Percentiles rank a stretch among this genome's conserved stretches.
phyloP scores from a whole-genome alignment of 1,140 invertebrate genomes.

The Drosophila azteca region DNA sequence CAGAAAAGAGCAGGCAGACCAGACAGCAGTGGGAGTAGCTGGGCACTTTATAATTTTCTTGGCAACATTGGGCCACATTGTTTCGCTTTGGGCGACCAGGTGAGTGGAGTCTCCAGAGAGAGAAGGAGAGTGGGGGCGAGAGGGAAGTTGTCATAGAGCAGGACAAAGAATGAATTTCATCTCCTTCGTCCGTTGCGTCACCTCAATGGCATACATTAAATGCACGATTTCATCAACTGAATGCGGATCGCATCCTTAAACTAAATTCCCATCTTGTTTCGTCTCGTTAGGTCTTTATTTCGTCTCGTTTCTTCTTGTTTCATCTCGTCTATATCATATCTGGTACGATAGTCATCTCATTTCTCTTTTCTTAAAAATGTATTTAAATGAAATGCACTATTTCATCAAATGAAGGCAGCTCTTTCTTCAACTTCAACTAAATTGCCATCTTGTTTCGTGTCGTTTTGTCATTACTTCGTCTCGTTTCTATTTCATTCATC shows the following conservation, averaged over 20 bases:
- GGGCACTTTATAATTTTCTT: slow-evolving; percentile 68
- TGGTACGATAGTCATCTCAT: slow-evolving; percentile 2
- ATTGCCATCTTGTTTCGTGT: no score
- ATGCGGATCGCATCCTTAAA: slow-evolving; percentile 33
- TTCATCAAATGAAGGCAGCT: no score
- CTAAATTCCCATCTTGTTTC: slow-evolving; percentile 10
- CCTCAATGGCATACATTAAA: slow-evolving; percentile 51
- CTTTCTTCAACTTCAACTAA: no score
- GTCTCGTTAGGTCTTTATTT: slow-evolving; percentile 25
- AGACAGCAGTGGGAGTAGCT: slow-evolving; percentile 4
- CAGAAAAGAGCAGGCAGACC: slow-evolving; percentile 42
- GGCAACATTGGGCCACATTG: slow-evolving; percentile 62
- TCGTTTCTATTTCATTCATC: no score
- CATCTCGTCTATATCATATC: slow-evolving; percentile 1
- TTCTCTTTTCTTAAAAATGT: no score
- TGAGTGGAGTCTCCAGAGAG: slow-evolving; percentile 17
- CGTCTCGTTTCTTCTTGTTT: background rate
- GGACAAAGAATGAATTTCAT: slow-evolving; percentile 49
- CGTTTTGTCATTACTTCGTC: no score
- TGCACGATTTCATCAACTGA: slow-evolving; percentile 49
- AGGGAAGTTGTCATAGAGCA: background rate
- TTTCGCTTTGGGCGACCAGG: slow-evolving; percentile 41
- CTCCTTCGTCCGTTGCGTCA: slow-evolving; percentile 39
- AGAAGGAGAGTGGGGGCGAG: background rate
- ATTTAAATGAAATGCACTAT: no score